Evolutionary conservation across 37 sponge, comb jelly and placozoan genomes (phyloP).

Genomic region (Hexactinellida sp.): DNA sequence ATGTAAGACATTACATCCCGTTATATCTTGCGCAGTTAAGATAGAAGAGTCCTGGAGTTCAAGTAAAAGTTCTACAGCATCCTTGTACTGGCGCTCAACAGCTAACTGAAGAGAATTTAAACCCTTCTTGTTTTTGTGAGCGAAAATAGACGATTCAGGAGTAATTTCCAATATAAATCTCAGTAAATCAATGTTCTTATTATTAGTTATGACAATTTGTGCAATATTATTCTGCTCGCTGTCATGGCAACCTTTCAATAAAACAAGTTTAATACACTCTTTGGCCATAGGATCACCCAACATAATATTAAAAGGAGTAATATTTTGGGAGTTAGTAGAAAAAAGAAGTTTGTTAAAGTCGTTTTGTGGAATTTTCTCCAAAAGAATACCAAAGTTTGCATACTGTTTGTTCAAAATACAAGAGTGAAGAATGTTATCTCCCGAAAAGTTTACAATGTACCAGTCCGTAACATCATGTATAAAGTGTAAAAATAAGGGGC

Average conservation of each 20-base stretch:
- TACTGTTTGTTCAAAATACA: neutral
- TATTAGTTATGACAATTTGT: neutral
- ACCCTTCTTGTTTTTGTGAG: neutral
- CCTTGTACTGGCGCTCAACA: neutral
- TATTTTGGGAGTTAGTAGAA: neutral
- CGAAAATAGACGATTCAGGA: neutral
- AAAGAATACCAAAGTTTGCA: neutral
- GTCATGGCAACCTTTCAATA: neutral
- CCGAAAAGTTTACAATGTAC: neutral
- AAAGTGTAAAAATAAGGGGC: neutral
- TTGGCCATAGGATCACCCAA: neutral
- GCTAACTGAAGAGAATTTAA: neutral
- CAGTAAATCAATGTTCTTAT: neutral
- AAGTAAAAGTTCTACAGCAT: neutral
- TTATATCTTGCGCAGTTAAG: neutral
- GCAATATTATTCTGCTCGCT: neutral
- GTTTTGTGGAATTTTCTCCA: neutral
- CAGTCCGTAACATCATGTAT: neutral
- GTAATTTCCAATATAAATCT: neutral
- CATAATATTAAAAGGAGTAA: neutral
- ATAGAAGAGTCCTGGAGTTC: neutral
- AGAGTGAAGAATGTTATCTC: neutral
- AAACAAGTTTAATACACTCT: neutral
- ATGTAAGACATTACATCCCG: neutral
- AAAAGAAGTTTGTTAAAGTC: neutral